Conservation (phyloP, 2,888 invertebrate genomes). For the Drosophila nr. perissopoda region DNA sequence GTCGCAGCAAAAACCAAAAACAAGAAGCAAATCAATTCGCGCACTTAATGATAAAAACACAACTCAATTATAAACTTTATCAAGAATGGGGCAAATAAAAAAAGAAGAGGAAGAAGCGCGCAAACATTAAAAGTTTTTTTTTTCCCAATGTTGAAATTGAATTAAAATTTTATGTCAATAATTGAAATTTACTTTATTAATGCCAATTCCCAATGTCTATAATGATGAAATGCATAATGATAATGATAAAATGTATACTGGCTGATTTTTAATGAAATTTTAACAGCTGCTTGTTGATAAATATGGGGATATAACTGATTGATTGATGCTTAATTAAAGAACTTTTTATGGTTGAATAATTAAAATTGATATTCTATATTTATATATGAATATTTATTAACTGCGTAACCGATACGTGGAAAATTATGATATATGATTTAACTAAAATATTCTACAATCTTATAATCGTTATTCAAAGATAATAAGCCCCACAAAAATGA, state of each 20-base stretch:
- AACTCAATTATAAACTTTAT: slow-evolving; percentile 79
- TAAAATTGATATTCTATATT: neutral
- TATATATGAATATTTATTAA: neutral
- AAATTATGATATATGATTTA: neutral
- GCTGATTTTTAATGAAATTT: slow-evolving; percentile 54
- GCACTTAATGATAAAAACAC: slow-evolving; percentile 79
- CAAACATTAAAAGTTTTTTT: slow-evolving; percentile 58
- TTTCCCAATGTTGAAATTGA: slow-evolving; percentile 65
- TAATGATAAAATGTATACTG: slow-evolving; percentile 3
- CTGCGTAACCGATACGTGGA: neutral
- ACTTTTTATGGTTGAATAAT: neutral
- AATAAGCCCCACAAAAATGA: neutral
- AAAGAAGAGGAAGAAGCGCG: slow-evolving; percentile 13
- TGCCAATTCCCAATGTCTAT: slow-evolving; percentile 36
- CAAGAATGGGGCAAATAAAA: slow-evolving; percentile 25
- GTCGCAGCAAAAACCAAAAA: slow-evolving; percentile 30
- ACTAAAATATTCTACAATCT: neutral
- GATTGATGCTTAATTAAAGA: slow-evolving; percentile 2
- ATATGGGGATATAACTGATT: neutral
- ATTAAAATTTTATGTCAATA: slow-evolving; percentile 75
- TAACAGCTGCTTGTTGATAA: slow-evolving; percentile 28
- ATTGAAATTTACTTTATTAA: slow-evolving; percentile 68
- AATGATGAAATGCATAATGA: slow-evolving; percentile 22
- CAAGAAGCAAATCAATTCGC: slow-evolving; percentile 72
- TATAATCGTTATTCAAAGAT: neutral